phyloP scores from a whole-genome alignment of 2,113 vertebrate genomes.

The Heteronetta atricapilla region DNA sequence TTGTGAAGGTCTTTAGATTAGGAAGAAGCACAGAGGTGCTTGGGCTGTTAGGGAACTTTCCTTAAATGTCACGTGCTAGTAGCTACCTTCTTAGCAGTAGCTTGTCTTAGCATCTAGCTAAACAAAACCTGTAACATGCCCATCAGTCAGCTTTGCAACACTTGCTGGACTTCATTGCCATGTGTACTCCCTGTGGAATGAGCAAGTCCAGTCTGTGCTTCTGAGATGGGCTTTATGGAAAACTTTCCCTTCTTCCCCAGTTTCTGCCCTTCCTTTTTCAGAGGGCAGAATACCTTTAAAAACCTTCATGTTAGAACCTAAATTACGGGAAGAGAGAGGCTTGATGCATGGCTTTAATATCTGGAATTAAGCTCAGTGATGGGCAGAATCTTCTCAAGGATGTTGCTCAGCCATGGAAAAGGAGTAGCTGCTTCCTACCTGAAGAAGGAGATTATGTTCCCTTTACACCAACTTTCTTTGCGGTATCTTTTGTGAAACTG shows the following conservation, averaged over 20 bases:
- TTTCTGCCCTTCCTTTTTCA: background rate
- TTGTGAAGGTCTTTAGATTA: too few species aligned
- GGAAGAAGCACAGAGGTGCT: background rate
- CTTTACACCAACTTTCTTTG: background rate
- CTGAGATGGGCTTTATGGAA: too few species aligned
- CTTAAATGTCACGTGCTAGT: background rate
- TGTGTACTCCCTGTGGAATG: background rate
- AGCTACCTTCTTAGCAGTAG: background rate
- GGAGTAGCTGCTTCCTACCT: background rate
- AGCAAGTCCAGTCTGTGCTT: background rate
- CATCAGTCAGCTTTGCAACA: background rate
- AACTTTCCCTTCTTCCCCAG: too few species aligned
- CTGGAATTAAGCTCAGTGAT: background rate
- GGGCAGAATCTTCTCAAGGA: background rate
- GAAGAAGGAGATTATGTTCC: background rate
- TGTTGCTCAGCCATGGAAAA: background rate
- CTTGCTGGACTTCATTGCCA: background rate
- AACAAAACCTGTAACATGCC: background rate
- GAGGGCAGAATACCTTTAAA: background rate
- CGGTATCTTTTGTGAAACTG: background rate
- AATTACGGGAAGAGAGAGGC: background rate
- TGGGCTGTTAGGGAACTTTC: background rate
- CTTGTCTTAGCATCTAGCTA: background rate
- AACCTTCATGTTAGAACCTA: background rate
- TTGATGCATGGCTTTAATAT: background rate